Evolutionary conservation across 2,888 invertebrate species (phyloP).

Genomic region (Gymnosoma rotundatum): DNA sequence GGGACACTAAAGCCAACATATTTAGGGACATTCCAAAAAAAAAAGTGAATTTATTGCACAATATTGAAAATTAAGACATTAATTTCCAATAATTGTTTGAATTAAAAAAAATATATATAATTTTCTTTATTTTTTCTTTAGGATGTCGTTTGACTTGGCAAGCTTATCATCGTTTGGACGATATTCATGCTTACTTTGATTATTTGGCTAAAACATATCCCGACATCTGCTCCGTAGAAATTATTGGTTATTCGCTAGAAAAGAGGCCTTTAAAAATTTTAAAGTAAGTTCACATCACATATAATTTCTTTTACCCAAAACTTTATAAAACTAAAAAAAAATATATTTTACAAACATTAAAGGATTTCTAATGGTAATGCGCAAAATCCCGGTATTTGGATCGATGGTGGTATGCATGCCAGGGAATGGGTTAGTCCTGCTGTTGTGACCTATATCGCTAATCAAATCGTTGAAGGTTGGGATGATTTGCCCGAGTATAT

Average conservation of each 20-base stretch:
- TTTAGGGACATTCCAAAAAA: too few relatives aligned
- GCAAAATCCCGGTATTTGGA: slow-evolving; percentile 86
- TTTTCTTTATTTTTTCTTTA: slow-evolving; percentile 63
- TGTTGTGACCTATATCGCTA: slow-evolving; percentile 89
- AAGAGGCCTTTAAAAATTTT: slow-evolving; percentile 88
- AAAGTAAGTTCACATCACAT: slow-evolving; percentile 75
- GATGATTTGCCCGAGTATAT: slow-evolving; percentile 86
- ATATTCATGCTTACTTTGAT: slow-evolving; percentile 88
- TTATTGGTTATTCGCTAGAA: slow-evolving; percentile 89
- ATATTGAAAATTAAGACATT: too few relatives aligned
- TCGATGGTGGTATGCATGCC: slow-evolving; percentile 92
- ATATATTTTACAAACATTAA: background rate
- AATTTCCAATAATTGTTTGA: too few relatives aligned
- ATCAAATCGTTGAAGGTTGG: slow-evolving; percentile 87
- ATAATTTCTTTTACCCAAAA: background rate
- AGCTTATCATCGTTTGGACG: slow-evolving; percentile 87
- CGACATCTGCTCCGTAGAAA: slow-evolving; percentile 87
- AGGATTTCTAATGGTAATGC: slow-evolving; percentile 88
- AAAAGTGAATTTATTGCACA: too few relatives aligned
- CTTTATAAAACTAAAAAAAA: background rate
- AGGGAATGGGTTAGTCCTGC: slow-evolving; percentile 95
- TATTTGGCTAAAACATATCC: slow-evolving; percentile 88
- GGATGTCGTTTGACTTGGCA: slow-evolving; percentile 88
- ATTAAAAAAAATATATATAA: too few relatives aligned
- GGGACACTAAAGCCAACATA: too few relatives aligned